Evolutionary conservation across 2,888 invertebrate species (phyloP).

Genomic region (Pristionchus maxplancki): DNA sequence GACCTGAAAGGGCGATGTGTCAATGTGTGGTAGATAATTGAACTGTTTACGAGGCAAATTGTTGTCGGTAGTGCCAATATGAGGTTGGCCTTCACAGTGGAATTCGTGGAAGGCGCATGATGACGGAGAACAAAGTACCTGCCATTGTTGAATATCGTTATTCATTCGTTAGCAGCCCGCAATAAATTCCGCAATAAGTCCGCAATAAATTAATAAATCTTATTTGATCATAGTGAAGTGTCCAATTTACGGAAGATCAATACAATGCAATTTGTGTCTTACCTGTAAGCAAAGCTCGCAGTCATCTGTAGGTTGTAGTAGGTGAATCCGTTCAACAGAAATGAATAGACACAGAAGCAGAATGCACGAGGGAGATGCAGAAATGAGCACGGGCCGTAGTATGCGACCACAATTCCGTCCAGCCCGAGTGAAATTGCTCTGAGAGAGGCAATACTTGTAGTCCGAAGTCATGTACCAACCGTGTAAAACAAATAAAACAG

Average conservation of each 20-base stretch:
- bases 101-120: not conserved
- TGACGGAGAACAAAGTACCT: not conserved
- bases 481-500: not conserved
- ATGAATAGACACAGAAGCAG: slow-evolving; percentile 2
- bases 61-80: not conserved
- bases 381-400: not conserved
- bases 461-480: not conserved
- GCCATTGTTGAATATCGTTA: too few species aligned
- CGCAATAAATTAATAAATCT: too few species aligned
- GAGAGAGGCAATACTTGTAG: too few species aligned
- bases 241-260: too few species aligned
- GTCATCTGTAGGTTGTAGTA: not conserved
- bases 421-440: not conserved
- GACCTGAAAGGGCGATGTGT: not conserved
- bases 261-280: too few species aligned
- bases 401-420: not conserved
- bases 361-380: not conserved
- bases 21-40: not conserved
- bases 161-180: too few species aligned
- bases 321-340: not conserved
- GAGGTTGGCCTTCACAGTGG: not conserved
- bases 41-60: not conserved
- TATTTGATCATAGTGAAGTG: too few species aligned
- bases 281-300: not conserved
- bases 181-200: too few species aligned